These are phyloP conservation scores for Tapera naevia DNA, from an alignment of 2,797 vertebrate species.

Conservation along the genomic window DNA sequence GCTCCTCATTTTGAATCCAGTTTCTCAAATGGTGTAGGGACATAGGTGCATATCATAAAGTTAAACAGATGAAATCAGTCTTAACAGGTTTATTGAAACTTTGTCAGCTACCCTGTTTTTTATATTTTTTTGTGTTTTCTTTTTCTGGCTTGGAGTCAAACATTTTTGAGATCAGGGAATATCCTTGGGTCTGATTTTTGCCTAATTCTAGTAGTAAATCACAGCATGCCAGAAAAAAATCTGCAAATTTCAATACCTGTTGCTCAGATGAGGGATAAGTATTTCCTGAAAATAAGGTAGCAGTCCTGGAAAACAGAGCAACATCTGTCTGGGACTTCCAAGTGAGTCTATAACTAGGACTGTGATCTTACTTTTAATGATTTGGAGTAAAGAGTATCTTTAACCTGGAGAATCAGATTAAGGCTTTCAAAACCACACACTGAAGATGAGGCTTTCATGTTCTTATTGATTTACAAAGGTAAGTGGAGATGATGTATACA, in stretches of 20 bases:
- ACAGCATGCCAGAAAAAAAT: not conserved
- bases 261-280: not conserved
- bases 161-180: not conserved
- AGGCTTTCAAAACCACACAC: not conserved
- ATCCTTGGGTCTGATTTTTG: not conserved
- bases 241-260: not conserved
- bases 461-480: not conserved
- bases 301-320: not conserved
- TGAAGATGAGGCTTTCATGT: not conserved
- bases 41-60: not conserved
- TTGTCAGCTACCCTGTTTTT: not conserved
- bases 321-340: not conserved
- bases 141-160: not conserved
- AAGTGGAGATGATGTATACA: not conserved
- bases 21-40: not conserved
- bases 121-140: not conserved
- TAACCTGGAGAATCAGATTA: not conserved
- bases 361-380: not conserved
- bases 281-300: not conserved
- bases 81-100: not conserved
- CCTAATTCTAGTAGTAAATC: not conserved
- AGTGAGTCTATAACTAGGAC: not conserved
- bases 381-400: not conserved
- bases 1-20: not conserved
- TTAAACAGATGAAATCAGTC: not conserved